Percentiles rank a stretch among this genome's conserved stretches.
phyloP scores from a whole-genome alignment of 2,888 invertebrate genomes.

The Synergus laeviventris region DNA sequence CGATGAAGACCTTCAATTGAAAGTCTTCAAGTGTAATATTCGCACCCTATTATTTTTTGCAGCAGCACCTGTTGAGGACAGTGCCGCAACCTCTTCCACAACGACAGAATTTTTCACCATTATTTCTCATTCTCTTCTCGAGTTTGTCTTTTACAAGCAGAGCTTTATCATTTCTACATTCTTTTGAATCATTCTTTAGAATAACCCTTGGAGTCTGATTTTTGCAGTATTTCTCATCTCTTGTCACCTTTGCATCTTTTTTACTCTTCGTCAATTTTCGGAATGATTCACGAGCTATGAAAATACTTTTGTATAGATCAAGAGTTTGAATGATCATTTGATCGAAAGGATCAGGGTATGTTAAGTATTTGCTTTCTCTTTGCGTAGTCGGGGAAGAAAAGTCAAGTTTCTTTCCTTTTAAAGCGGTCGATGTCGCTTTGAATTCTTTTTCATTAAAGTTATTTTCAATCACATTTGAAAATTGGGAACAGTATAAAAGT shows the following conservation, averaged over 20 bases:
- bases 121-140: neutral
- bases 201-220: slow-evolving; percentile 10
- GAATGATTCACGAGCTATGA: neutral
- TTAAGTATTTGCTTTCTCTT: neutral
- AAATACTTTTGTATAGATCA: slow-evolving; percentile 16
- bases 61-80: slow-evolving; percentile 48
- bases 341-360: neutral
- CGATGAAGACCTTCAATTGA: neutral
- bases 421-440: neutral
- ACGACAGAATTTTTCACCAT: slow-evolving; percentile 44
- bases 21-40: neutral
- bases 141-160: slow-evolving; percentile 4
- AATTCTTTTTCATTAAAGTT: neutral
- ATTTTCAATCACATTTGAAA: neutral
- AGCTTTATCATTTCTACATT: neutral
- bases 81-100: slow-evolving; percentile 48
- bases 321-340: slow-evolving; percentile 1
- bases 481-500: neutral
- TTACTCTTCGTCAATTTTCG: neutral
- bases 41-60: slow-evolving; percentile 33
- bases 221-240: neutral
- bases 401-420: neutral
- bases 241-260: neutral
- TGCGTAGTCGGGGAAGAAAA: neutral
- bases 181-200: slow-evolving; percentile 6